Evolutionary conservation across 2,797 vertebrate genomes (phyloP), one percentile per base, ranked within the genome.

Genomic region (Xiphophorus birchmanni): DNA sequence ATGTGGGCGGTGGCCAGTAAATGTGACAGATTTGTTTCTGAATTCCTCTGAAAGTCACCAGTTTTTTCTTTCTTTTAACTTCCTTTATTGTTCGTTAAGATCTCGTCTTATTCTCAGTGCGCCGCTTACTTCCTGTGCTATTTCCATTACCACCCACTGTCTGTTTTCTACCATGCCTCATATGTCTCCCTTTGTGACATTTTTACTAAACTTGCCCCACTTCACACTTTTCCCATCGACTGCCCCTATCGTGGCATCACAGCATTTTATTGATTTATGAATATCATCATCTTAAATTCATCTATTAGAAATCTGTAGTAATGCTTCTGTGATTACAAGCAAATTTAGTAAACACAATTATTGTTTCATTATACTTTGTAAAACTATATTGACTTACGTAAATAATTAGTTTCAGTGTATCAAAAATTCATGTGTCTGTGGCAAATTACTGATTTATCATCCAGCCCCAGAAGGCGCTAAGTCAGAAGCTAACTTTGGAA

Each of bases 141-240:
- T 84, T 87, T 85, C 81, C 82, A 81, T 87, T 72, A 72, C n/a
- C 84, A 32, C 76, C 83, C 85, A 79, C 81, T 74, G n/a, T 77
- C 35, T 78, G 52, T 80, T 79, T 88, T 80, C 69, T 73, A 54
- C 77, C 40, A 65, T 73, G 75, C 71, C 11, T 73, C 45, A 58
- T 21, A 26, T 63, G 58, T 76, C 60, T 78, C 37, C 12, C 65
- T 29, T 60, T 44, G 72, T 77, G 15, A 52, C 23, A 65, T 74
- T 74, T 83, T 47, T 60, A 8, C 50, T 77, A 58, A 15, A 75
- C 32, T 48, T 4, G 2, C 47, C 35, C 40, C 54, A 52, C 63
- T 35, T n/a, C 26, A 63, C 5, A 63, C 32, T 63, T 63, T 67
- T 67, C 60, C 60, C 32, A 18, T 63, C 45, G 72, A 73, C 47